A percentile compares a stretch with the other conserved stretches of the same genome.
Conservation (phyloP, 2,113 vertebrate genomes). For the Python bivittatus region DNA sequence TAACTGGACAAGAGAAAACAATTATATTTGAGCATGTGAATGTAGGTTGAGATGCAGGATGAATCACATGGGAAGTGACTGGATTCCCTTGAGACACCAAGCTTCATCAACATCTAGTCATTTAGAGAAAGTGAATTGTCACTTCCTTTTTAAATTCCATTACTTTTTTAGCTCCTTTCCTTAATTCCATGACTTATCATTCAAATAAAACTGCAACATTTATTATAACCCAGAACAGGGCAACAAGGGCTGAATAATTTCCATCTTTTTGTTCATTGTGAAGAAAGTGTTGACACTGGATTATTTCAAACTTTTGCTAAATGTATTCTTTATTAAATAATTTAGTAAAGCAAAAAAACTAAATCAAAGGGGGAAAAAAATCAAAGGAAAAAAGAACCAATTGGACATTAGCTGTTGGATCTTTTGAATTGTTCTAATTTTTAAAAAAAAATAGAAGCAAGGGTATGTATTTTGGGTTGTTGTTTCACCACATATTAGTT, state of each 20-base stretch:
- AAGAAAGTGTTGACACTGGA: constrained; percentile 34
- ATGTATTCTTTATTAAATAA: constrained; percentile 55
- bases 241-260: neutral
- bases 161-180: neutral
- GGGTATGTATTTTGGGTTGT: constrained; percentile 14
- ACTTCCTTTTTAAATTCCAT: neutral
- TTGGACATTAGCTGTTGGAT: constrained; percentile 62
- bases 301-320: constrained; percentile 50
- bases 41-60: neutral
- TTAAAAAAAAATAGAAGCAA: constrained; percentile 56
- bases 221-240: neutral
- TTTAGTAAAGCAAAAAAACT: constrained; percentile 56
- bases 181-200: constrained; percentile 25
- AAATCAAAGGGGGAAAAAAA: constrained; percentile 1
- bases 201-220: neutral
- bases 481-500: neutral
- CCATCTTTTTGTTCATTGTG: constrained; percentile 34
- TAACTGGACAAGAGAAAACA: neutral
- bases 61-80: neutral
- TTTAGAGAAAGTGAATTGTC: neutral
- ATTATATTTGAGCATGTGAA: neutral
- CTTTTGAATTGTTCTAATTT: constrained; percentile 60
- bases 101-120: neutral
- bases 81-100: neutral
- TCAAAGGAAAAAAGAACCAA: constrained; percentile 48